phyloP scores from a whole-genome alignment of 1,140 invertebrate species.

The Pararge aegeria region DNA sequence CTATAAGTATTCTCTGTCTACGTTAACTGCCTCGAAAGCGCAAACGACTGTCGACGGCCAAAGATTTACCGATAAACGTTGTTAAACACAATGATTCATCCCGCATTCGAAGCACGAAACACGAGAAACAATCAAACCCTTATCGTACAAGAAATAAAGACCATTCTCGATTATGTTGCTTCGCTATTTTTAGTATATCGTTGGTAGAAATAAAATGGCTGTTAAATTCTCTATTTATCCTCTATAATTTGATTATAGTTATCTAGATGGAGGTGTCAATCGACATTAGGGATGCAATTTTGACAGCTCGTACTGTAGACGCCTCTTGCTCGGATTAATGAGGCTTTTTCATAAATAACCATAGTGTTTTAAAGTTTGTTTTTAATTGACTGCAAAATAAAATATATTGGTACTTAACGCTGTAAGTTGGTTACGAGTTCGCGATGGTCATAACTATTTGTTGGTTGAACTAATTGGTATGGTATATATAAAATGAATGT shows the following conservation, averaged over 20 bases:
- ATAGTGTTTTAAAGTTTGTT: not conserved
- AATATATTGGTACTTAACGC: too few species aligned
- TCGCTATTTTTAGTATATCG: not conserved
- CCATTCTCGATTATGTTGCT: not conserved
- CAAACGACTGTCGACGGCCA: slow-evolving; percentile 52
- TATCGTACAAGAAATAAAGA: not conserved
- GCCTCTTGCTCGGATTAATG: not conserved
- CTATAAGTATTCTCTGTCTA: too few species aligned
- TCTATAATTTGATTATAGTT: slow-evolving; percentile 62
- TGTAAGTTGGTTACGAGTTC: too few species aligned
- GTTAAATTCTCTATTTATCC: slow-evolving; percentile 26
- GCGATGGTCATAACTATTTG: too few species aligned
- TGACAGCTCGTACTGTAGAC: slow-evolving; percentile 33
- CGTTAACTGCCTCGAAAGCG: slow-evolving; percentile 47
- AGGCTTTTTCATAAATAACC: not conserved
- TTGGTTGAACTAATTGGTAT: too few species aligned
- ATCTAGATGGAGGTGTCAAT: slow-evolving; percentile 61
- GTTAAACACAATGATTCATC: slow-evolving; percentile 28
- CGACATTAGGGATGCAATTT: slow-evolving; percentile 50
- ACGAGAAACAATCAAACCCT: not conserved
- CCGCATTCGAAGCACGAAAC: not conserved
- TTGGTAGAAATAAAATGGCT: slow-evolving; percentile 1
- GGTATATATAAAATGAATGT: too few species aligned
- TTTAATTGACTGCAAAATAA: too few species aligned
- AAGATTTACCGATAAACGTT: slow-evolving; percentile 49